A percentile compares a stretch with the other conserved stretches of the same genome.
phyloP scores from a whole-genome alignment of 1,140 invertebrate genomes.

The Subanguina moxae region DNA sequence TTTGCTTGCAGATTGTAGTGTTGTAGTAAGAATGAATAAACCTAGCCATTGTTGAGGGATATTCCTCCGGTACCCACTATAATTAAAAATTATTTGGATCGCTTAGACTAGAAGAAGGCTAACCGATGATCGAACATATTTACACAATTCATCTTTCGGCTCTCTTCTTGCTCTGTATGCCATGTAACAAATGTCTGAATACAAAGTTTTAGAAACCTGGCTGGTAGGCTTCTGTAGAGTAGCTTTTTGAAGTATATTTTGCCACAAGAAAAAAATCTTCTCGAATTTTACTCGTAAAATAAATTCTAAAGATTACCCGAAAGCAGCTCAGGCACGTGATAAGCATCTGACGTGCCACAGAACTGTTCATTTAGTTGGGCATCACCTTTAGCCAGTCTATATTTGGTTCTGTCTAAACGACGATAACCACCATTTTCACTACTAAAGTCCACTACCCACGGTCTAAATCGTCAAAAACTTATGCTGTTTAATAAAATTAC shows the following conservation, averaged over 20 bases:
- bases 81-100: slow-evolving; percentile 14
- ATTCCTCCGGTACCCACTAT: slow-evolving; percentile 91
- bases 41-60: slow-evolving; percentile 82
- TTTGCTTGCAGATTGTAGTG: no score
- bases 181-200: slow-evolving; percentile 84
- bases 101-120: slow-evolving; percentile 38
- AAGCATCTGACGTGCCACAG: slow-evolving; percentile 69
- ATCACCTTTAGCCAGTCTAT: slow-evolving; percentile 90
- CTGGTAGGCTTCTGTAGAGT: no score
- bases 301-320: slow-evolving; percentile 61
- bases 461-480: background rate
- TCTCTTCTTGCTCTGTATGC: slow-evolving; percentile 85
- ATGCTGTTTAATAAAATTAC: background rate
- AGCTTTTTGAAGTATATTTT: no score
- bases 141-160: slow-evolving; percentile 77
- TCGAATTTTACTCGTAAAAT: no score
- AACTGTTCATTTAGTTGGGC: slow-evolving; percentile 87
- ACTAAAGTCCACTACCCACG: slow-evolving; percentile 88
- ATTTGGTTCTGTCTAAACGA: slow-evolving; percentile 89
- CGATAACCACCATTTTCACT: slow-evolving; percentile 76
- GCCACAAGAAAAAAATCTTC: no score
- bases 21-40: no score
- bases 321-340: slow-evolving; percentile 90
- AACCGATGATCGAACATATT: slow-evolving; percentile 74
- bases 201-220: no score